A percentile compares a stretch with the other conserved stretches of the same genome.
These are phyloP conservation scores for Episyrphus balteatus DNA, from an alignment of 1,140 invertebrate genomes.

Conservation along the genomic window DNA sequence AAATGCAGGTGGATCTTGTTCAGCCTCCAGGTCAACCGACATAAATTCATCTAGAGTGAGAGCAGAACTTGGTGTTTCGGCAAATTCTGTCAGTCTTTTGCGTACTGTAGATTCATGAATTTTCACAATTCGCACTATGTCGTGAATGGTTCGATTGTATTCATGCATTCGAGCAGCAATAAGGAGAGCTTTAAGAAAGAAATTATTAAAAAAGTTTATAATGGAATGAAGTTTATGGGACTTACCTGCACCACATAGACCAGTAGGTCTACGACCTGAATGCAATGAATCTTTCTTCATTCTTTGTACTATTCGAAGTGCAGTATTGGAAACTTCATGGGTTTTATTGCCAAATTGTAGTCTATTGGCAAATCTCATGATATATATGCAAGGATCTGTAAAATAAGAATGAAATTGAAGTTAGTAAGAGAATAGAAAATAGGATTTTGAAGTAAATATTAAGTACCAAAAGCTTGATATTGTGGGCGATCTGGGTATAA, in stretches of 20 bases:
- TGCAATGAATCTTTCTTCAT: conserved; percentile 99
- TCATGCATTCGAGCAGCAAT: conserved; percentile 89
- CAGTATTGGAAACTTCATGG: conserved; percentile 91
- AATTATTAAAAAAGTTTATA: conserved; percentile 2
- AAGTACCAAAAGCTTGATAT: too few relatives aligned
- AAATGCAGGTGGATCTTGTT: conserved; percentile 92
- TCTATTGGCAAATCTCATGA: conserved; percentile 87
- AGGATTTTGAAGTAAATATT: too few relatives aligned
- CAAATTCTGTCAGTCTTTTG: conserved; percentile 90
- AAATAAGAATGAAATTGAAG: conserved; percentile 17
- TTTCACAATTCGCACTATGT: conserved; percentile 92
- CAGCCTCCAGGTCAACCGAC: conserved; percentile 91
- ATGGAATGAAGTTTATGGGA: conserved; percentile 5
- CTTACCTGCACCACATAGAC: conserved; percentile 88
- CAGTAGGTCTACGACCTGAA: conserved; percentile 88
- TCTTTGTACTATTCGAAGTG: conserved; percentile 81
- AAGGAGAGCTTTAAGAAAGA: conserved; percentile 61
- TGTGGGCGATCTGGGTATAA: too few relatives aligned
- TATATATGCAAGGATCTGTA: conserved; percentile 89
- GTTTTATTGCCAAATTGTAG: conserved; percentile 86
- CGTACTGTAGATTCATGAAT: conserved; percentile 88
- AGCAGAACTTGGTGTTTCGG: conserved; percentile 81
- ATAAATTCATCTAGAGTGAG: conserved; percentile 95
- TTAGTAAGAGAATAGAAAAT: too few relatives aligned
- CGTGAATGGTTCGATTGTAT: conserved; percentile 74